Base-by-base conservation (phyloP, 2,113 vertebrate species). In the Cnemophilus loriae region DNA sequence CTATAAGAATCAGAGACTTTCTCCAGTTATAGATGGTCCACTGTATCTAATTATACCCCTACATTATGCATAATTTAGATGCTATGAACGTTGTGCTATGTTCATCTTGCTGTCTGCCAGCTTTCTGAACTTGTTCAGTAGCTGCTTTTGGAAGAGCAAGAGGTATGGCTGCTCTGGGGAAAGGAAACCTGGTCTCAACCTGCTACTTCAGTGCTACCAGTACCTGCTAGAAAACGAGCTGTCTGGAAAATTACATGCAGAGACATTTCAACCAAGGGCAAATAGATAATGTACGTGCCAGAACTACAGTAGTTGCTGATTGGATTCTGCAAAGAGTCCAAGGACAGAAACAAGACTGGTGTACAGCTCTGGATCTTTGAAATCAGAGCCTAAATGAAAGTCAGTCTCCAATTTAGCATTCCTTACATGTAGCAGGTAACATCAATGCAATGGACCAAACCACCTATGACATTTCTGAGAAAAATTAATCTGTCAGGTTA, bases 11-110 rank as follows among this genome's bases (percentile, higher is more conserved):
- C 37, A 70, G 68, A 74, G 53, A 55, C 52, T 63, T 94, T 85
- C 11, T 74, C 24, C 56, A 60, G 53, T 95, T 91, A 93, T 55
- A 78, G 52, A 95, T 80, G 76, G 57, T 21, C 55, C 50, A 59
- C 24, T 65, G 14, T 71, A 92, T 90, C 95, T 96, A 96, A 93
- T 95, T 84, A 93, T 93, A 94, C 14, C 52, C 30, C 55, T 76
- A 59, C 8, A 44, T 49, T 47, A 64, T 96, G 37, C 70, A 96
- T 96, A 95, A 93, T 96, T 94, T 84, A 97, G 94, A 56, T 67
- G 64, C 73, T 70, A 24, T 78, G 92, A 91, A 92, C 65, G 65
- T 17, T 57, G 41, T 68, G 15, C 53, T 88, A 28, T 57, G 57
- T 93, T 95, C 90, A 57, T 89, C 85, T 90, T 80, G 55, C 75